Evolutionary conservation across 2,797 vertebrate species (phyloP).

Genomic region (Neosilurus hyrtlii): DNA sequence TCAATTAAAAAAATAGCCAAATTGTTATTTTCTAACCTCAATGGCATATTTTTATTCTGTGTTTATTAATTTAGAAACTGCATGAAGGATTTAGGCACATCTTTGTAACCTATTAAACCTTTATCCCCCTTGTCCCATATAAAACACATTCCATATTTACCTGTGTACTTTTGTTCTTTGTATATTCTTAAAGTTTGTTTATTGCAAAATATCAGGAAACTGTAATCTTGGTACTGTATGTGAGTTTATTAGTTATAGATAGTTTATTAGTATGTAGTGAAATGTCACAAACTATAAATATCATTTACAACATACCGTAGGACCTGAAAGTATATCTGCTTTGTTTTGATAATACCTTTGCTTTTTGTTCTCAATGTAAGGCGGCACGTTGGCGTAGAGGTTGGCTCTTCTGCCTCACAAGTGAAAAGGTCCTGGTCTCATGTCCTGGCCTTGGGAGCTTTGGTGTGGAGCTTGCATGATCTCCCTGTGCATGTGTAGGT

Average conservation of each 20-base stretch:
- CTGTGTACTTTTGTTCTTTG: not conserved
- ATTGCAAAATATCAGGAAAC: not conserved
- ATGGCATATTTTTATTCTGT: conserved; percentile 43
- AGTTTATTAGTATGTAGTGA: no score
- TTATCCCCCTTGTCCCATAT: conserved; percentile 21
- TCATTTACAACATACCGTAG: not conserved
- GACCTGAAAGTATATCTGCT: not conserved
- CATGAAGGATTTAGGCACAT: conserved; percentile 39
- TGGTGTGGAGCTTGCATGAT: no score
- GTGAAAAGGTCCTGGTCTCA: no score
- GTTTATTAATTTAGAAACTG: conserved; percentile 33
- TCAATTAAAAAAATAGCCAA: conserved; percentile 54
- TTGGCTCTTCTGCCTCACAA: no score
- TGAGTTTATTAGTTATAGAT: not conserved
- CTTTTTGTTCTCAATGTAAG: not conserved
- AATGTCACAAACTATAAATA: not conserved
- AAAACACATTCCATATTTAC: conserved; percentile 26
- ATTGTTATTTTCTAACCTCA: conserved; percentile 52
- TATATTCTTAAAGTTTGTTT: not conserved
- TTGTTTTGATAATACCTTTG: not conserved
- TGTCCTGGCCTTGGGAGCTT: no score
- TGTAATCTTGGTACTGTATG: not conserved
- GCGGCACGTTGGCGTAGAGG: no score
- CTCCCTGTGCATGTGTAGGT: no score
- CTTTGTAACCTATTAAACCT: conserved; percentile 24